A percentile compares a stretch with the other conserved stretches of the same genome.
Evolutionary conservation across 2,113 vertebrate species (phyloP).

Genomic region (Lates calcarifer): DNA sequence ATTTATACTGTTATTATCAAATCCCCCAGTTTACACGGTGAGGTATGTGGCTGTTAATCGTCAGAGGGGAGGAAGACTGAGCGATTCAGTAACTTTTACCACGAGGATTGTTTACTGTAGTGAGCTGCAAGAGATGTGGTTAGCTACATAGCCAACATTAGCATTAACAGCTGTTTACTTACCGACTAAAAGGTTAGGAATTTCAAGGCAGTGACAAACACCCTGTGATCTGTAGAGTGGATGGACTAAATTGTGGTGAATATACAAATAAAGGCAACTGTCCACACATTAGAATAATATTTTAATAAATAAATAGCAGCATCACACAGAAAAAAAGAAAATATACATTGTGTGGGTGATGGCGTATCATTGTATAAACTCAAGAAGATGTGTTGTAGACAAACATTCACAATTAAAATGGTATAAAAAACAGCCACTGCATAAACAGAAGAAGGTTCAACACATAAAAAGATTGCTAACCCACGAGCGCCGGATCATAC

Average conservation of each 20-base stretch:
- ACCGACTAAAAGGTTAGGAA: no score
- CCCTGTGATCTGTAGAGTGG: no score
- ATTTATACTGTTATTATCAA: not conserved
- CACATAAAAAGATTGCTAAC: constrained; percentile 41
- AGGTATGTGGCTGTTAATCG: not conserved
- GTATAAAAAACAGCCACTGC: constrained; percentile 61
- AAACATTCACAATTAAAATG: constrained; percentile 78
- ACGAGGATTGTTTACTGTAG: not conserved
- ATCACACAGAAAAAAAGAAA: constrained; percentile 75
- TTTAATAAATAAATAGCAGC: constrained; percentile 87
- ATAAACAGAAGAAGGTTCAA: constrained; percentile 51
- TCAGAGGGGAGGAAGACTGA: not conserved
- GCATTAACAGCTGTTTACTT: no score
- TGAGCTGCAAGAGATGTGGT: not conserved
- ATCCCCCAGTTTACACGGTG: not conserved
- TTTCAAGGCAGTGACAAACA: not conserved
- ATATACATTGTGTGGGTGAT: constrained; percentile 65
- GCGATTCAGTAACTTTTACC: not conserved
- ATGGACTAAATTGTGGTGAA: not conserved
- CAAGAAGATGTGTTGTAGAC: constrained; percentile 61
- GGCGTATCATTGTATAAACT: constrained; percentile 51
- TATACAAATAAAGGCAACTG: constrained; percentile 3
- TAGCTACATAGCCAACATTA: no score
- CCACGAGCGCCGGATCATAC: constrained; percentile 4
- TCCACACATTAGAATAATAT: constrained; percentile 66